Base-by-base conservation (phyloP, 2,888 invertebrate species). In the Melanargia galathea region DNA sequence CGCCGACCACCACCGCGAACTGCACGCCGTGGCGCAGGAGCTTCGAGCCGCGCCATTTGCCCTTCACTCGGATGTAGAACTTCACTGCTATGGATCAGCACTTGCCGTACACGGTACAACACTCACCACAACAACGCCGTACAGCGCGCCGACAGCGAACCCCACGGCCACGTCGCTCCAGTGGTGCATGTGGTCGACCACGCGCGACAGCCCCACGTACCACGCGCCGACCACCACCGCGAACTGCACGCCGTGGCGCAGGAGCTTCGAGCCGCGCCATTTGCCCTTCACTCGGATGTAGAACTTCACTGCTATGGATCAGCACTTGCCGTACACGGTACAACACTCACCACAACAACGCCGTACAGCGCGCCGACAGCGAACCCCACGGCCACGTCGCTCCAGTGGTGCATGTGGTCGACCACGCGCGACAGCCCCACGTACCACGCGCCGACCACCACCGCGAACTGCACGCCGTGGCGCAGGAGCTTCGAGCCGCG, bases 321-420 rank as follows among this genome's bases (percentile, higher is more conserved):
- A n/a, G n/a, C n/a, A n/a, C n/a, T n/a, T n/a, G n/a, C n/a, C n/a
- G n/a, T n/a, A n/a, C 46, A 24, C 18, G 13, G 11, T 13, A 11
- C 43, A 6, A 6, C 16, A 45, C 84, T 78, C 20, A 90, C 90
- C 81, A 93, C 90, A 35, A 95, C 74, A n/a, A 92, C 74, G 22
- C 93, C 94, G 57, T 90, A 87, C 6, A 84, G 68, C 13, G 92
- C 86, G 38, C 95, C 95, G 10, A 95, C 89, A 5, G 87, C 65
- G 71, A 93, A 90, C 0, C 98, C 98, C 13, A 92, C 94, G 1
- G 96, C 91, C 2, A 97, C 97, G 83, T 98, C 98, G 77, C 96
- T 95, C 95, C 96, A 96, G 77, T 97, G 97, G 83, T 98, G 97
- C 83, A 96, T 97, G 87, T 97, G 95, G 83, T 98, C 96, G 10